Evolutionary conservation across 2,888 invertebrate species (phyloP), one percentile per base, ranked within the genome.

Genomic region (Chorisops tibialis): DNA sequence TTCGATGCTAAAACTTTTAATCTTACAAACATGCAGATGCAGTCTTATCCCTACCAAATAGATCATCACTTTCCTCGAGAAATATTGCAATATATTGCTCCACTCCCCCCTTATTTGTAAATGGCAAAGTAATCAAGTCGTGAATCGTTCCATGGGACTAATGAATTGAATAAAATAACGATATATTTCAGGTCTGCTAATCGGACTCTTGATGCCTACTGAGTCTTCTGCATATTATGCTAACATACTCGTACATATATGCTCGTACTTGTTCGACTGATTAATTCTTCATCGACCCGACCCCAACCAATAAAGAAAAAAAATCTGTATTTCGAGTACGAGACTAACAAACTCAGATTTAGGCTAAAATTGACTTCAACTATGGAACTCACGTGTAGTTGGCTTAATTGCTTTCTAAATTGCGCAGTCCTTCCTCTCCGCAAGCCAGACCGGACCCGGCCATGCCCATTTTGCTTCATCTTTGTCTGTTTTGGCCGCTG

Each of bases 381-480:
- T 45, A 14, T 7, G 30, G 45, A 14, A 56, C 43, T 43, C 45
- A 11, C 45, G 43, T 43, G 43, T 43, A 43, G 43, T 56, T 56
- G 56, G 43, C 30, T 56, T 56, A 56, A 56, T 56, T 56, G 39
- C 56, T 45, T 35, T 56, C 45, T 30, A 35, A 56, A 56, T 56
- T 56, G 30, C 45, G 39, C 5, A 5, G 39, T 7, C n/a, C 7
- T 9, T 35, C 11, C 39, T 39, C 16, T 14, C 39, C 6, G 39
- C n/a, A 39, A 39, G 39, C 16, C 16, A 16, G 16, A 12, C 11
- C n/a, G 12, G 12, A n/a, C 6, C n/a, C 5, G 1, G 11, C 5
- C n/a, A 39, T 5, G 39, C 18, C 12, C 47, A 47, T 18, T 47
- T 47, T 6, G 16, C 56, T 30, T 4, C 30, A 56, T 35, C 56